Base-by-base conservation (phyloP, 2,113 vertebrate genomes). In the Poeciliopsis retropinna region DNA sequence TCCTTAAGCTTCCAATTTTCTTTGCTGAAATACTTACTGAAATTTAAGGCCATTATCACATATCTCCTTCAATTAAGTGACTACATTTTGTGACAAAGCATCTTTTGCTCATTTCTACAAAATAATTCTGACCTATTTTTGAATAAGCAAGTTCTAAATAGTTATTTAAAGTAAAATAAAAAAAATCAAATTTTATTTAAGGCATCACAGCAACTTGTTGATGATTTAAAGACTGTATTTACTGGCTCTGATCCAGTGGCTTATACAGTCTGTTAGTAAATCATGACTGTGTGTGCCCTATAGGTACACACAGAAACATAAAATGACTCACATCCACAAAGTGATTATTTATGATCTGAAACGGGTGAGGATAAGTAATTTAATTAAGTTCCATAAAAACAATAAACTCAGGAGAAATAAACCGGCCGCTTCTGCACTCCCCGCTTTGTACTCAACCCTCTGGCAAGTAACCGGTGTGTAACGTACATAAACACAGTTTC, bases 321-420 rank as follows among this genome's bases (percentile, higher is more conserved):
- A 63, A 78, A 66, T 19, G 66, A 28, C 47, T 47, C 37, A 57
- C 73, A 64, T 19, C 25, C 61, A 74, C 75, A 30, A 76, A 73
- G 83, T 77, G 79, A 88, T 90, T 89, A 90, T 90, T 92, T 85
- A 90, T 78, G 85, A 87, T 75, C 86, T 84, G 81, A 88, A 89
- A 87, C 86, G 86, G 75, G 76, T 83, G 84, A 92, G 81, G 79
- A 86, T 80, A 88, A 72, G 85, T 89, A 91, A 93, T 88, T 92
- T 76, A 94, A 91, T 93, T 92, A 91, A 76, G 82, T 72, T 89
- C 82, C 75, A 82, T 76, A 86, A 83, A 90, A 89, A 83, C 86
- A 91, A 81, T 76, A 86, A 83, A 90, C 87, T 57, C 51, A 15
- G 83, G 84, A 77, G 78, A 85, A 88, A 80, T 88, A 82, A 91